Conservation (phyloP, 2,888 invertebrate species). For the Oxyteleia sp. region DNA sequence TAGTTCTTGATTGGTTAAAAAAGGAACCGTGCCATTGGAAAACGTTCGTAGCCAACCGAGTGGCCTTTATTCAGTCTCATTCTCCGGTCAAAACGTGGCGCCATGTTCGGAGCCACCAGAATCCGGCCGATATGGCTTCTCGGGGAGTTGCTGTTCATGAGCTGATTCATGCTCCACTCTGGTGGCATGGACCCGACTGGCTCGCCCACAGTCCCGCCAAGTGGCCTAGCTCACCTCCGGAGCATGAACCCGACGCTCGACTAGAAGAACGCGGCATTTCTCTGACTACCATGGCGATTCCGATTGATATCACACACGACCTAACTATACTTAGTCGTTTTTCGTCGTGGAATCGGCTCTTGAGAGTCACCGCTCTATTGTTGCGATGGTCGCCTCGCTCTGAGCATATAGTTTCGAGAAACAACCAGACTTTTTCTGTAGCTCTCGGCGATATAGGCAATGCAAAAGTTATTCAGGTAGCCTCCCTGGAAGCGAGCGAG, state of each 20-base stretch:
- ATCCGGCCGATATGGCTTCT: conserved; percentile 63
- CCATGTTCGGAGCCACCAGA: conserved; percentile 38
- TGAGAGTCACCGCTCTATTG: background rate
- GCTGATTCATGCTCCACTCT: background rate
- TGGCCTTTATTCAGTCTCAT: conserved; percentile 24
- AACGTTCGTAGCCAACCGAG: conserved; percentile 29
- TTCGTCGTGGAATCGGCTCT: background rate
- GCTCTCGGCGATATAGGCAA: no score
- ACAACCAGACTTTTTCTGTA: no score
- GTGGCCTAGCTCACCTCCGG: background rate
- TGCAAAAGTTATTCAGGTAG: no score
- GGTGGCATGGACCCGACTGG: conserved; percentile 16
- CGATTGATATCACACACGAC: background rate
- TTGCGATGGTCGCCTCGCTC: no score
- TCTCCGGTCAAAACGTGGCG: conserved; percentile 47
- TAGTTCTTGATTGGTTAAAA: conserved; percentile 66
- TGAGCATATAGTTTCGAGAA: no score
- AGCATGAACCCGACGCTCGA: background rate
- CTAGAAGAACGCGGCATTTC: background rate
- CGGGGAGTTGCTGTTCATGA: conserved; percentile 25
- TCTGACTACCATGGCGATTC: background rate
- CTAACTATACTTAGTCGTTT: background rate
- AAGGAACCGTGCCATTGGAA: conserved; percentile 43
- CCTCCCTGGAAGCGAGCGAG: no score
- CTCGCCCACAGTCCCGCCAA: background rate